Percentiles rank a stretch among this genome's conserved stretches.
These are phyloP conservation scores for Ormyrus pomaceus DNA, from an alignment of 2,888 invertebrate genomes.

Conservation along the genomic window DNA sequence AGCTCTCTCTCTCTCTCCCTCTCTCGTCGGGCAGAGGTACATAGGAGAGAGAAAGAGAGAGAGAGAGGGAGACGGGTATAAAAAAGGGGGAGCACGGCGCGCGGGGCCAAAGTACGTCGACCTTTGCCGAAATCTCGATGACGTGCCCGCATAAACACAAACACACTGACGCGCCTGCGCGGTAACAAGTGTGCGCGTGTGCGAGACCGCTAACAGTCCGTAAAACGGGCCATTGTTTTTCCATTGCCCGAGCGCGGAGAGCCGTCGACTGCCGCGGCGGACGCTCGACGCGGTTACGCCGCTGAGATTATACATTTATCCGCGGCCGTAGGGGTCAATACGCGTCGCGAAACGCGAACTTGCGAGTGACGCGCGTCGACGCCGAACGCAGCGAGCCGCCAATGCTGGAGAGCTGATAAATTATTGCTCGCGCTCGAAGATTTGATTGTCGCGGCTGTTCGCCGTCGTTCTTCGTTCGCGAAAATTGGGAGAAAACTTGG, in stretches of 20 bases:
- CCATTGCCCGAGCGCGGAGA: not conserved
- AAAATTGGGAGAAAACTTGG: too few species aligned
- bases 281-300: not conserved
- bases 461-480: too few species aligned
- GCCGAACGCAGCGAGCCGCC: too few species aligned
- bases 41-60: too few species aligned
- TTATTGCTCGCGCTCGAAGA: too few species aligned
- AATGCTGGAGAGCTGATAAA: too few species aligned
- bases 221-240: slow-evolving; percentile 45
- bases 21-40: too few species aligned
- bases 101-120: slow-evolving; percentile 27
- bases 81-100: too few species aligned
- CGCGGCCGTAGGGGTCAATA: slow-evolving; percentile 14
- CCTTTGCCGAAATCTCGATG: slow-evolving; percentile 47
- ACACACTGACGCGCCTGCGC: not conserved
- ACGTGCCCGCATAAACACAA: slow-evolving; percentile 24
- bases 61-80: too few species aligned
- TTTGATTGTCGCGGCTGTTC: too few species aligned
- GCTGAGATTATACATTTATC: slow-evolving; percentile 23
- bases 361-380: too few species aligned
- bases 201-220: slow-evolving; percentile 20
- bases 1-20: too few species aligned
- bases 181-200: not conserved
- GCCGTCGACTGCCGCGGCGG: not conserved
- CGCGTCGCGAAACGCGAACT: slow-evolving; percentile 27